A percentile compares a stretch with the other conserved stretches of the same genome.
phyloP scores from a whole-genome alignment of 2,888 invertebrate genomes.

The Brachynemurus nebulosus region DNA sequence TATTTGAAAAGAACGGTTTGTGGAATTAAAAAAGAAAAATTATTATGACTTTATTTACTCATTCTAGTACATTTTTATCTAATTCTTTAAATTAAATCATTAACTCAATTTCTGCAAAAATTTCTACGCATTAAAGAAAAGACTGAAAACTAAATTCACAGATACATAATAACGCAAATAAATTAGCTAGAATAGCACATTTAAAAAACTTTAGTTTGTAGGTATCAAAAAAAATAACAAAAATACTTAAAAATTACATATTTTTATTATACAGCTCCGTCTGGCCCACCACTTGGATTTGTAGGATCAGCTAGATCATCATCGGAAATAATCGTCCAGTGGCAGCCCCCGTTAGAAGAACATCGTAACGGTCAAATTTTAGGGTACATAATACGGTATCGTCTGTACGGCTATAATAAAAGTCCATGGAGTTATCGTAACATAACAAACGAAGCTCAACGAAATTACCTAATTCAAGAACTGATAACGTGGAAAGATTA shows the following conservation, averaged over 20 bases:
- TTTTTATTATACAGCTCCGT: constrained; percentile 57
- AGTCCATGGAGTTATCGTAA: constrained; percentile 87
- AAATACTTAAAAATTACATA: background rate
- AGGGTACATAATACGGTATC: constrained; percentile 85
- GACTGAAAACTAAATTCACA: too few species aligned
- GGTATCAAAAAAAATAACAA: background rate
- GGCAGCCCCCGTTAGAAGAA: constrained; percentile 91
- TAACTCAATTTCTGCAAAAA: too few species aligned
- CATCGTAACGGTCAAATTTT: constrained; percentile 90
- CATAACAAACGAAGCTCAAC: constrained; percentile 83
- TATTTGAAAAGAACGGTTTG: too few species aligned
- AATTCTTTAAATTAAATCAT: too few species aligned
- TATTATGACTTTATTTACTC: too few species aligned
- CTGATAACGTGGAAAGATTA: constrained; percentile 98
- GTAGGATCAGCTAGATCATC: constrained; percentile 89
- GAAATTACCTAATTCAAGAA: constrained; percentile 81
- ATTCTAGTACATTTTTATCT: too few species aligned
- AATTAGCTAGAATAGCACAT: too few species aligned
- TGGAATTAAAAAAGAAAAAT: too few species aligned
- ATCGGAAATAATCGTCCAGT: constrained; percentile 91
- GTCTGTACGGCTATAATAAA: constrained; percentile 80
- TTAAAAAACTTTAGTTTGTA: too few species aligned
- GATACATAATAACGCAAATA: too few species aligned
- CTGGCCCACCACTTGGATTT: constrained; percentile 88
- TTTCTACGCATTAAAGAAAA: too few species aligned